These are phyloP conservation scores for Heliconius himera DNA, from an alignment of 1,140 invertebrate species.

Conservation along the genomic window DNA sequence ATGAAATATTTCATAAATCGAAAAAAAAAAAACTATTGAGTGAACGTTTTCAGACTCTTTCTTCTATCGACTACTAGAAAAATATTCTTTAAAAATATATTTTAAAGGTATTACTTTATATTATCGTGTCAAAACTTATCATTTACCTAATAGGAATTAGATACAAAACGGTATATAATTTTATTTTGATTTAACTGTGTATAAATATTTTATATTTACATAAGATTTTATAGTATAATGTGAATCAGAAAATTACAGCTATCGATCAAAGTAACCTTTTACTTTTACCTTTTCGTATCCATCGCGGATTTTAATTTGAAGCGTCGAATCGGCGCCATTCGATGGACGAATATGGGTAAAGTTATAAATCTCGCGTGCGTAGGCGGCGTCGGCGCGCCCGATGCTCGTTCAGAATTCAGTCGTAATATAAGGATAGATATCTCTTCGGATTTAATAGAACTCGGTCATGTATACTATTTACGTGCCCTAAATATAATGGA, in stretches of 20 bases:
- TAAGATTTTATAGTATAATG: constrained; percentile 23
- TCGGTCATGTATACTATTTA: constrained; percentile 55
- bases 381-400: constrained; percentile 57
- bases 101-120: neutral
- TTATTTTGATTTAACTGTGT: neutral
- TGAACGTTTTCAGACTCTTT: too few relatives aligned
- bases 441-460: constrained; percentile 64
- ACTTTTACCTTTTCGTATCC: constrained; percentile 70
- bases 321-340: constrained; percentile 77
- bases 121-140: too few relatives aligned
- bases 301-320: constrained; percentile 75
- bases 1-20: neutral
- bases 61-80: too few relatives aligned
- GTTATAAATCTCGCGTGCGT: constrained; percentile 75
- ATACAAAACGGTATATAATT: too few relatives aligned
- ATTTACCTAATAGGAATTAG: too few relatives aligned
- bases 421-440: constrained; percentile 31
- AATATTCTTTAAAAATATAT: neutral
- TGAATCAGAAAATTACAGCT: constrained; percentile 54
- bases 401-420: constrained; percentile 39
- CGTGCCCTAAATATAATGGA: neutral
- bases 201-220: neutral
- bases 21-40: neutral
- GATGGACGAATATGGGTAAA: constrained; percentile 78
- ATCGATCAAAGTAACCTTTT: constrained; percentile 61